These are phyloP conservation scores for Macrobrachium rosenbergii DNA, from an alignment of 1,140 invertebrate species.

Conservation along the genomic window DNA sequence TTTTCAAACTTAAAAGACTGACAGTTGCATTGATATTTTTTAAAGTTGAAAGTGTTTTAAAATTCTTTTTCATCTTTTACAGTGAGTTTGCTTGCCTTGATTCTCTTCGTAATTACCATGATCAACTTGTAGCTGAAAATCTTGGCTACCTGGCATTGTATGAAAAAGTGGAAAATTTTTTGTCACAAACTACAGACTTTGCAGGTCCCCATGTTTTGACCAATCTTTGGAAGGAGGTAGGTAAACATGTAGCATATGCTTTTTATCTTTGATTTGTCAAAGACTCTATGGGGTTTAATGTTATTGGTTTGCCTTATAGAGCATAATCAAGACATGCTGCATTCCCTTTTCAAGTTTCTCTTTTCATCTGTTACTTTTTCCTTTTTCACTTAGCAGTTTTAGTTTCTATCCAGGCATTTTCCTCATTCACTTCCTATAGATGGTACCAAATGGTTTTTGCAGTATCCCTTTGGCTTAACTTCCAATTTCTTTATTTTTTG, in stretches of 20 bases:
- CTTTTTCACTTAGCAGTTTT: not conserved
- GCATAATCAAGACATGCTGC: too few species aligned
- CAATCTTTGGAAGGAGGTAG: slow-evolving; percentile 27
- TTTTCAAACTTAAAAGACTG: too few species aligned
- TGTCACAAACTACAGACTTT: not conserved
- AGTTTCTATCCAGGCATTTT: not conserved
- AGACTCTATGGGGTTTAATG: too few species aligned
- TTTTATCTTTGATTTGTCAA: too few species aligned
- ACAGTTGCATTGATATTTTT: too few species aligned
- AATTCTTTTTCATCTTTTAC: not conserved
- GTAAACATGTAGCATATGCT: not conserved
- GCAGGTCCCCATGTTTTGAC: slow-evolving; percentile 13
- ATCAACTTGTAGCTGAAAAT: not conserved
- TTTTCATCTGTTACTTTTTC: not conserved
- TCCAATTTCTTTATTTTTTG: too few species aligned
- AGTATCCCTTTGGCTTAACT: too few species aligned
- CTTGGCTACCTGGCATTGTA: slow-evolving; percentile 10
- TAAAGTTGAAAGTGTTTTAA: too few species aligned
- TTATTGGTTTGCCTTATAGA: too few species aligned
- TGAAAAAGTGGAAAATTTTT: slow-evolving; percentile 39
- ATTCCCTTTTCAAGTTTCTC: not conserved
- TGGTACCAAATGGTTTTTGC: too few species aligned
- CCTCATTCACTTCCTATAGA: not conserved
- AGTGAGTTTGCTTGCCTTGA: not conserved
- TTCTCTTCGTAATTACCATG: slow-evolving; percentile 8